A percentile compares a stretch with the other conserved stretches of the same genome.
Evolutionary conservation across 2,113 vertebrate species (phyloP).

Genomic region (Archilochus colubris): DNA sequence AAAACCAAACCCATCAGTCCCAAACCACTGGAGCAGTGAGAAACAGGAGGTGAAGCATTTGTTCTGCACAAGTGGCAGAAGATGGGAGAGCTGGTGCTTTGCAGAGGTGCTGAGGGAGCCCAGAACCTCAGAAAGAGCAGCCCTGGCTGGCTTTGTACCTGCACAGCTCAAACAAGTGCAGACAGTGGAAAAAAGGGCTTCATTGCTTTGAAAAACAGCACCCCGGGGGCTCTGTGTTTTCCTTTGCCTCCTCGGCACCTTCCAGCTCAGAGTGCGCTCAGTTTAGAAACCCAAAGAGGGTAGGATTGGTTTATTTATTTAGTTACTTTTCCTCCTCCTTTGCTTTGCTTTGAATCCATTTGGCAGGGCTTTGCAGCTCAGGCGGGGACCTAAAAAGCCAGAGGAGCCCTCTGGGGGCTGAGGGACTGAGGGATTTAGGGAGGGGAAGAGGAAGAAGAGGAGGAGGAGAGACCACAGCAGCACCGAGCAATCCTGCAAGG

Average conservation of each 20-base stretch:
- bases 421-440: background rate
- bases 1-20: slow-evolving; percentile 23
- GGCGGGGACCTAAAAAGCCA: background rate
- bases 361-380: background rate
- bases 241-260: background rate
- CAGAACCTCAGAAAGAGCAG: background rate
- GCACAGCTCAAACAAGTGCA: background rate
- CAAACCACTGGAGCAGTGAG: background rate
- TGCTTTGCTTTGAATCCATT: background rate
- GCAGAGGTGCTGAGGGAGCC: background rate
- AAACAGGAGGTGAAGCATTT: background rate
- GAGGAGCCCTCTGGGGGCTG: accelerated
- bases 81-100: background rate
- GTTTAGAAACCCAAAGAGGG: background rate
- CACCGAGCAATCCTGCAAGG: background rate
- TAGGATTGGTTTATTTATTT: background rate
- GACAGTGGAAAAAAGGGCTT: background rate
- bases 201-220: background rate
- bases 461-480: background rate
- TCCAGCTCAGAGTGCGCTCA: background rate
- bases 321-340: background rate
- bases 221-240: background rate
- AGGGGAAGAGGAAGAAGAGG: background rate
- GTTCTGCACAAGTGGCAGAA: background rate
- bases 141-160: background rate